A percentile compares a stretch with the other conserved stretches of the same genome.
Conservation (phyloP, 2,113 vertebrate genomes). For the Scophthalmus maximus region DNA sequence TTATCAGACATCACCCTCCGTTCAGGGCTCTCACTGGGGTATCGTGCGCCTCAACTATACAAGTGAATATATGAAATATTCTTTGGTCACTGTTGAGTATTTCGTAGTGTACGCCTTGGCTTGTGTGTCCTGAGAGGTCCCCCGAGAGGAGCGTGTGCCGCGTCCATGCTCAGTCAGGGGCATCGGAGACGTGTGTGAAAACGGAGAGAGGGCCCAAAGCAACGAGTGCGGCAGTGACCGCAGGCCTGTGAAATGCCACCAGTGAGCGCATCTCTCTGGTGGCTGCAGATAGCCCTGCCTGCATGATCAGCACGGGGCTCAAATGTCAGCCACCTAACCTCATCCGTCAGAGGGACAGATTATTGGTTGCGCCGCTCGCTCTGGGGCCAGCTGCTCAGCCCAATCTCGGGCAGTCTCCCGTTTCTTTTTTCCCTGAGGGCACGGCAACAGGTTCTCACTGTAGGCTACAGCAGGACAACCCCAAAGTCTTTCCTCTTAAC, state of each 20-base stretch:
- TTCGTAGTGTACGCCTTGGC: no score
- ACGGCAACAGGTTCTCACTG: slow-evolving; percentile 41
- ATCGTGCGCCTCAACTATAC: no score
- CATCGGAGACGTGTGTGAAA: slow-evolving; percentile 60
- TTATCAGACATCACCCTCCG: neutral
- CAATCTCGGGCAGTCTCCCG: slow-evolving; percentile 60
- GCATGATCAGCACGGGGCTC: slow-evolving; percentile 76
- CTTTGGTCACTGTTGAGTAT: no score
- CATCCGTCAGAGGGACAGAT: slow-evolving; percentile 73
- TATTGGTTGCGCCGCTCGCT: slow-evolving; percentile 68
- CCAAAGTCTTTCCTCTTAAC: no score
- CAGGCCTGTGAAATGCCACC: slow-evolving; percentile 54
- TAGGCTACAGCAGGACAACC: no score
- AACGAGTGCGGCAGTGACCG: slow-evolving; percentile 34
- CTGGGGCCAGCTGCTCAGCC: slow-evolving; percentile 70
- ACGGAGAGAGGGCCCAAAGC: slow-evolving; percentile 47
- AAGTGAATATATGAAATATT: no score
- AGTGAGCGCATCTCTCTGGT: slow-evolving; percentile 56
- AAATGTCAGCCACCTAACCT: slow-evolving; percentile 70
- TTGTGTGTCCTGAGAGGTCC: slow-evolving; percentile 8
- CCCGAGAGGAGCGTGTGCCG: neutral
- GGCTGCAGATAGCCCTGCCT: slow-evolving; percentile 59
- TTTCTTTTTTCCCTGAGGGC: slow-evolving; percentile 17
- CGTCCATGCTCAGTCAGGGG: slow-evolving; percentile 36
- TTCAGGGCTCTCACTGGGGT: neutral